Evolutionary conservation across 1,140 invertebrate genomes (phyloP).

Genomic region (Drosophila subobscura): DNA sequence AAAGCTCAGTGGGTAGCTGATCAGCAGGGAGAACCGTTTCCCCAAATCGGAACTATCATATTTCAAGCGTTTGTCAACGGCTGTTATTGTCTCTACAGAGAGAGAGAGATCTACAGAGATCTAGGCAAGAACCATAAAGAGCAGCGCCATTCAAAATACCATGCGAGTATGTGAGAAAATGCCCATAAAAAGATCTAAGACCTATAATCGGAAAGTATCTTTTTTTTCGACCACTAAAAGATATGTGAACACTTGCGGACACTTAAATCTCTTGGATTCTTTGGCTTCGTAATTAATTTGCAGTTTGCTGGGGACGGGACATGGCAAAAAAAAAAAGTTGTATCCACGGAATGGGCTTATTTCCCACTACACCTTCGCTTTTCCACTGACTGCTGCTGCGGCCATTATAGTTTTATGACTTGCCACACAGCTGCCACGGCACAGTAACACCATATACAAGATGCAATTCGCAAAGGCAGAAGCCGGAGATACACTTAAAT

Average conservation of each 20-base stretch:
- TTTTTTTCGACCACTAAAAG: slow-evolving; percentile 3
- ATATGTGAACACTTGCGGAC: background rate
- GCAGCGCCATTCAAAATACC: slow-evolving; percentile 9
- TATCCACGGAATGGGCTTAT: slow-evolving; percentile 38
- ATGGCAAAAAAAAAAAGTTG: slow-evolving; percentile 27
- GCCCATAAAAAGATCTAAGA: slow-evolving; percentile 12
- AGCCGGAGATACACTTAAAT: too few relatives aligned
- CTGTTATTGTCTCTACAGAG: slow-evolving; percentile 51
- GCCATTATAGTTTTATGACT: slow-evolving; percentile 52
- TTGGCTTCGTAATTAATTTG: slow-evolving; percentile 42
- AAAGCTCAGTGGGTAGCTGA: slow-evolving; percentile 30
- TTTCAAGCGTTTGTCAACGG: slow-evolving; percentile 71
- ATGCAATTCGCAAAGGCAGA: too few relatives aligned
- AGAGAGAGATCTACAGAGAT: slow-evolving; percentile 5
- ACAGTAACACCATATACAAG: slow-evolving; percentile 24
- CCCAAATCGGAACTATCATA: slow-evolving; percentile 58
- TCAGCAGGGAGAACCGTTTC: slow-evolving; percentile 26
- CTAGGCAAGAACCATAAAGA: too few relatives aligned
- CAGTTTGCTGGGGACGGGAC: slow-evolving; percentile 19
- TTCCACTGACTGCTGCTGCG: background rate
- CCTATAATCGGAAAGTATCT: slow-evolving; percentile 10
- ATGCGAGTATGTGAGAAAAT: slow-evolving; percentile 40
- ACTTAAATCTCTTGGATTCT: slow-evolving; percentile 6
- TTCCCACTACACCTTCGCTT: slow-evolving; percentile 39
- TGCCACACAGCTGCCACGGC: slow-evolving; percentile 44